Conservation (phyloP, 2,888 invertebrate genomes). For the Heteromyza rotundicornis region DNA sequence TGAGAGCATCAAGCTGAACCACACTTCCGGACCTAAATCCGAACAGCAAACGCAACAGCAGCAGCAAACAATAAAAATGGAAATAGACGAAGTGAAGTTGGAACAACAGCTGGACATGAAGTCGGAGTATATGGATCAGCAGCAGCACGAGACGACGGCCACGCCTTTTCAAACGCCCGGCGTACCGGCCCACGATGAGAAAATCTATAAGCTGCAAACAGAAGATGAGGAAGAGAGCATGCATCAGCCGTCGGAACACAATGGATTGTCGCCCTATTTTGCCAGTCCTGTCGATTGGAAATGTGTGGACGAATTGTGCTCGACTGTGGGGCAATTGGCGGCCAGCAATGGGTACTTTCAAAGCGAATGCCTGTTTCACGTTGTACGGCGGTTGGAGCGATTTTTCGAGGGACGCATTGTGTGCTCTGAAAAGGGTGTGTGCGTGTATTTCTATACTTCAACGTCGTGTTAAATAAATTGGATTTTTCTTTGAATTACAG, state of each 20-base stretch:
- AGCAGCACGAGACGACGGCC: constrained; percentile 16
- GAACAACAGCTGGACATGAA: constrained; percentile 26
- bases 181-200: constrained; percentile 36
- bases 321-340: constrained; percentile 55
- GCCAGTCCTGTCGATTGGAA: constrained; percentile 49
- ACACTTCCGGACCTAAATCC: constrained; percentile 26
- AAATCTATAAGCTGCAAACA: constrained; percentile 48
- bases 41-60: constrained; percentile 12
- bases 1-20: constrained; percentile 49
- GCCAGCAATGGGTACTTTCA: constrained; percentile 57
- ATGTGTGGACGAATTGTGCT: constrained; percentile 52
- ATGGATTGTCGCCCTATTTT: constrained; percentile 47
- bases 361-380: constrained; percentile 53
- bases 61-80: constrained; percentile 36
- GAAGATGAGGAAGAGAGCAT: constrained; percentile 45
- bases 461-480: neutral
- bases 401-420: constrained; percentile 52
- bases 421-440: constrained; percentile 46
- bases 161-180: too few relatives aligned
- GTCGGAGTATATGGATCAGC: constrained; percentile 23
- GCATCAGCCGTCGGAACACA: constrained; percentile 10
- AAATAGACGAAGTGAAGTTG: constrained; percentile 37
- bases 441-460: neutral
- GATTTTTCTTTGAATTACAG: constrained; percentile 33
- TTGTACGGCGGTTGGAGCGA: constrained; percentile 48